Percentiles rank a stretch among this genome's conserved stretches.
Evolutionary conservation across 2,113 vertebrate genomes (phyloP).

Genomic region (Calidris pygmaea): DNA sequence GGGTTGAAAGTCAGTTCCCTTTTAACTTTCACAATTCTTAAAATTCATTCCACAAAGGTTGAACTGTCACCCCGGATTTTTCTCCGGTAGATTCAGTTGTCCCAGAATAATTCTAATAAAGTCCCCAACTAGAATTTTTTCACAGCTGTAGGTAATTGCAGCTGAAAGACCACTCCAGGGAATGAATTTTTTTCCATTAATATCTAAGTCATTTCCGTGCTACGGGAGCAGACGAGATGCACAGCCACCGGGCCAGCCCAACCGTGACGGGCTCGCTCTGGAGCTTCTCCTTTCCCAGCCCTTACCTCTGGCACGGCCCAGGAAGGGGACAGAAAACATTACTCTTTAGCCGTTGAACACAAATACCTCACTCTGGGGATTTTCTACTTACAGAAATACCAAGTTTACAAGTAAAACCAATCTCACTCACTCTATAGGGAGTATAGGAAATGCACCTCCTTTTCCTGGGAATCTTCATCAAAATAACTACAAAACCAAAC

Average conservation of each 20-base stretch:
- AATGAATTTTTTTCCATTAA: not conserved
- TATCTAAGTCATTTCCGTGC: not conserved
- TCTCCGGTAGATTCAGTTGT: not conserved
- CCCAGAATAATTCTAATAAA: not conserved
- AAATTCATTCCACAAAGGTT: not conserved
- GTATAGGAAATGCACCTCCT: not conserved
- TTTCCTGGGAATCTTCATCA: not conserved
- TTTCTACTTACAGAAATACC: not conserved
- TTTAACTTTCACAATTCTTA: not conserved
- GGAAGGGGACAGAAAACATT: not conserved
- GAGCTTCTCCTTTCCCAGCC: not conserved
- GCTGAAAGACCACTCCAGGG: not conserved
- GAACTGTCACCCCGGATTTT: not conserved
- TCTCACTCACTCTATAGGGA: not conserved
- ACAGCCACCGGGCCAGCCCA: not conserved
- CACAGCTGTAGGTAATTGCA: not conserved
- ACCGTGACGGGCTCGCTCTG: not conserved
- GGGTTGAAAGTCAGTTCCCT: not conserved
- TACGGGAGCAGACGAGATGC: not conserved
- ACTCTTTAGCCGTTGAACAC: not conserved
- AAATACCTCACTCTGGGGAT: accelerated
- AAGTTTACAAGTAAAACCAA: not conserved
- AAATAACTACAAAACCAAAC: not conserved
- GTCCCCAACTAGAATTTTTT: not conserved
- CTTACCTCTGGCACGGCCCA: not conserved